Base-by-base conservation (phyloP, 2,888 invertebrate genomes). In the Acanthosepion pharaonis region DNA sequence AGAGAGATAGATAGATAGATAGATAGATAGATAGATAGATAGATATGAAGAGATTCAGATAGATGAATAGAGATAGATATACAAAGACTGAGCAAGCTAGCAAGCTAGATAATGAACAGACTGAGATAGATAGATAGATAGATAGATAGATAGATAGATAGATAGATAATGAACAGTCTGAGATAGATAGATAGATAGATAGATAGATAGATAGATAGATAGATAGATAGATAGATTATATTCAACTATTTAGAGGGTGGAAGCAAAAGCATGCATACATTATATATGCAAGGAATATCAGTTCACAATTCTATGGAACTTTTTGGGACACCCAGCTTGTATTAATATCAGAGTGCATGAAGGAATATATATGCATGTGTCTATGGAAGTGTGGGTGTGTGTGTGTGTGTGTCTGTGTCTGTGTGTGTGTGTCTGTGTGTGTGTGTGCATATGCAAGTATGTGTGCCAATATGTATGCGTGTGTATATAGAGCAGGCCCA, bases 401-500 rank as follows among this genome's bases (percentile, higher is more conserved):
- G 15, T 78, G 33, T 25, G 5, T 23, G 28, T 64, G 25, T 64
- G 64, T n/a, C n/a, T n/a, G n/a, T n/a, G n/a, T n/a, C n/a, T 8
- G 64, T 51, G 25, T 59, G 20, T 59, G 59, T 59, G 23, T n/a
- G n/a, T n/a, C n/a, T n/a, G n/a, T 64, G 64, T 8, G 64, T 51
- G 25, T 59, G 20, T 59, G 59, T 59, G 23, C 6, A 20, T 59
- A 20, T 20, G 25, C 25, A 6, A 23, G 28, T 64, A 25, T 64
- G 8, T 78, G 78, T 78, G 78, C n/a, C n/a, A n/a, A 8, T 78
- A 8, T 78, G n/a, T n/a, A 1, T 78, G n/a, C 6, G 11, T 78
- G 78, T 78, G 78, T 78, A n/a, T 78, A 33, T n/a, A 78, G 33
- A 78, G n/a, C 78, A 78, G 78, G 78, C 78, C 78, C 78, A 78